Conservation (phyloP, 2,797 vertebrate genomes). For the Sebastes elongatus region DNA sequence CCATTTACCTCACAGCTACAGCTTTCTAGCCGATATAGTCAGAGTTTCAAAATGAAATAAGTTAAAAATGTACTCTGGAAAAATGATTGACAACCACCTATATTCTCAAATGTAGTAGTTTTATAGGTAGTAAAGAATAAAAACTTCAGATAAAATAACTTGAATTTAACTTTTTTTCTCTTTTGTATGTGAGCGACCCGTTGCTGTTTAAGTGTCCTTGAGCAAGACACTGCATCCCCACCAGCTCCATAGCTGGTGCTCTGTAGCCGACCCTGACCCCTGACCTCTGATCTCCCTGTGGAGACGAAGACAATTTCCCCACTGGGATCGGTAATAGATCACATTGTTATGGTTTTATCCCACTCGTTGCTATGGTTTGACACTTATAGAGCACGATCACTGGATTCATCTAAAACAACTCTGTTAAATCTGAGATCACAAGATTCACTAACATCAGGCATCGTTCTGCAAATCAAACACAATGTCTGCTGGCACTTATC, state of each 20-base stretch:
- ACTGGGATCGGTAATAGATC: background rate
- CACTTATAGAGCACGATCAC: background rate
- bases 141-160: background rate
- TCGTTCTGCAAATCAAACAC: background rate
- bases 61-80: background rate
- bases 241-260: background rate
- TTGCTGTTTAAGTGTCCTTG: background rate
- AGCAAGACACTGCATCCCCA: background rate
- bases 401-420: background rate
- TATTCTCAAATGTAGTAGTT: background rate
- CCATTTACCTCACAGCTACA: background rate
- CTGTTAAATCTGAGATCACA: background rate
- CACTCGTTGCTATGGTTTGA: background rate
- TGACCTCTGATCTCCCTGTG: constrained; percentile 14
- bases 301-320: background rate
- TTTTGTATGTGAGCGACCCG: background rate
- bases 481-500: background rate
- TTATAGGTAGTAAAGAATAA: background rate
- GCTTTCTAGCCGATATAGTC: background rate
- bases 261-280: background rate
- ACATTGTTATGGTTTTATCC: background rate
- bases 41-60: background rate
- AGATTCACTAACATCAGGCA: background rate
- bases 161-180: background rate
- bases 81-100: background rate